phyloP scores from a whole-genome alignment of 1,140 invertebrate species.

The Diuraphis noxia region DNA sequence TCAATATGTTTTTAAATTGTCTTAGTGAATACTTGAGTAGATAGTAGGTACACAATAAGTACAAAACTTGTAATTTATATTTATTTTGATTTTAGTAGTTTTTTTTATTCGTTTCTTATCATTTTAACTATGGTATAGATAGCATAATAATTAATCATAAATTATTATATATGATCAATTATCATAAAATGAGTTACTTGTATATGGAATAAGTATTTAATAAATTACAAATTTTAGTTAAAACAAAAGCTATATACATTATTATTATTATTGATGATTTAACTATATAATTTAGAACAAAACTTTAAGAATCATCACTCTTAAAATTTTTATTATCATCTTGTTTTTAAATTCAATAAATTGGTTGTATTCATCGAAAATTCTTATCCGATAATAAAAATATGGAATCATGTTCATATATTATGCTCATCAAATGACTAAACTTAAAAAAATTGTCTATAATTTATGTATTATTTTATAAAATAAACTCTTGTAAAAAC shows the following conservation, averaged over 20 bases:
- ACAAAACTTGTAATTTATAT: not conserved
- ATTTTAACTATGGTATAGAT: not conserved
- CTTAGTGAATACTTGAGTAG: not conserved
- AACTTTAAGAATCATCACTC: not conserved
- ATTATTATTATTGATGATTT: not conserved
- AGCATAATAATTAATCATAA: not conserved
- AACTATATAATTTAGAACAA: not conserved
- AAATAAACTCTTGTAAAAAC: not conserved
- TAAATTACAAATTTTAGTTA: not conserved
- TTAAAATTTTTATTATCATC: not conserved
- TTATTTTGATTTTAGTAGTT: not conserved
- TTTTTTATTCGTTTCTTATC: not conserved
- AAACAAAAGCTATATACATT: not conserved
- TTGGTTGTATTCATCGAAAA: not conserved
- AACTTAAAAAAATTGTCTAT: not conserved
- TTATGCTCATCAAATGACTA: not conserved
- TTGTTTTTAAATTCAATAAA: not conserved
- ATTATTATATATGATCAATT: not conserved
- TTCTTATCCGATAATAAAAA: not conserved
- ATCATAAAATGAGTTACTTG: not conserved
- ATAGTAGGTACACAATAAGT: not conserved
- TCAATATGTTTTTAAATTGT: not conserved
- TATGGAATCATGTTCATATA: not conserved
- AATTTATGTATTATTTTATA: not conserved
- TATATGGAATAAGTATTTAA: not conserved